Evolutionary conservation across 2,797 vertebrate species (phyloP).

Genomic region (Chloroceryle amazona): DNA sequence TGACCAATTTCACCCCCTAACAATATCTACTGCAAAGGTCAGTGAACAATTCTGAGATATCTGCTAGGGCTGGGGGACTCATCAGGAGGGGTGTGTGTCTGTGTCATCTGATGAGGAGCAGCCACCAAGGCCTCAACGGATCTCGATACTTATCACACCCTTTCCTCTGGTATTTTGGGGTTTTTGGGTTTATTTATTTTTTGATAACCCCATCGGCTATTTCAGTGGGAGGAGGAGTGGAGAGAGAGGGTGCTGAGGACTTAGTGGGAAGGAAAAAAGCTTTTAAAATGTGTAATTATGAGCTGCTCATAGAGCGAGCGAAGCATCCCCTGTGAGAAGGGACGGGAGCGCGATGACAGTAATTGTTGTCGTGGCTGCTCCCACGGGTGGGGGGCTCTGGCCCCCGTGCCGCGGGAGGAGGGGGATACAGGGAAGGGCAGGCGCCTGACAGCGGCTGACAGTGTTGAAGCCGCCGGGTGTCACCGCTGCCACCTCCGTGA

Average conservation of each 20-base stretch:
- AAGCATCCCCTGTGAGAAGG: background rate
- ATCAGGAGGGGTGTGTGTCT: background rate
- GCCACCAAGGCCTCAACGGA: background rate
- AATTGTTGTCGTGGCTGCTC: background rate
- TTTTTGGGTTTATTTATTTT: background rate
- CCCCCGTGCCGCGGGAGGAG: too few relatives aligned
- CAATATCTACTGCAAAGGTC: constrained; percentile 16
- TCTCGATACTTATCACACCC: background rate
- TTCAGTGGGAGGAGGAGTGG: background rate
- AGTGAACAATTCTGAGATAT: background rate
- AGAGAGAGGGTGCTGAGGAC: background rate
- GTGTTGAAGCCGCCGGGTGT: too few relatives aligned
- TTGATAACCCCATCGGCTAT: background rate
- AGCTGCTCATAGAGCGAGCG: fast-evolving
- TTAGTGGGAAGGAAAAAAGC: background rate
- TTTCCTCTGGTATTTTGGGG: background rate
- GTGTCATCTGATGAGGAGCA: background rate
- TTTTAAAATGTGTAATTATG: background rate
- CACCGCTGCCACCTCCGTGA: too few relatives aligned
- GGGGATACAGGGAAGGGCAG: too few relatives aligned
- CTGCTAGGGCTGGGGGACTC: background rate
- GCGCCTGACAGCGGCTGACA: too few relatives aligned
- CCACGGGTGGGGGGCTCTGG: background rate
- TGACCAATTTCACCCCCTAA: constrained; percentile 13
- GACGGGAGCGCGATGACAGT: background rate